Percentiles rank a stretch among this genome's conserved stretches.
Evolutionary conservation across 2,113 vertebrate species (phyloP).

Genomic region (Lipophrys pholis): DNA sequence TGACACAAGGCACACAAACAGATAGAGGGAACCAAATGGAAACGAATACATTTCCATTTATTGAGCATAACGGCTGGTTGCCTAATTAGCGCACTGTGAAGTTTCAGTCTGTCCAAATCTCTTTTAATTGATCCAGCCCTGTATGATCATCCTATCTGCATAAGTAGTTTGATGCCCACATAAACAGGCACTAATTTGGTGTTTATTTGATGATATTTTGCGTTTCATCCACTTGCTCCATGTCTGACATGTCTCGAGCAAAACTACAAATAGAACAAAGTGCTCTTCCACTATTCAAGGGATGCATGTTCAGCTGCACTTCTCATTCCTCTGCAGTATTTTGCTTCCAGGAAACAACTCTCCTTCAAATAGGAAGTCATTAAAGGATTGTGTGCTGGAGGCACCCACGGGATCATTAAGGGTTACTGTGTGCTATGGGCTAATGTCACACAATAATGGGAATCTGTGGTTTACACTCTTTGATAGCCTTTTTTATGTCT

Average conservation of each 20-base stretch:
- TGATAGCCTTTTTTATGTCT: conserved; percentile 74
- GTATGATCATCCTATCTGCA: conserved; percentile 44
- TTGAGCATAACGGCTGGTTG: conserved; percentile 53
- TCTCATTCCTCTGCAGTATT: conserved; percentile 5
- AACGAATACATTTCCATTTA: conserved; percentile 68
- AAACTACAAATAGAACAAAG: conserved; percentile 10
- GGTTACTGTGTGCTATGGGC: conserved; percentile 66
- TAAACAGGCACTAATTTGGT: conserved; percentile 46
- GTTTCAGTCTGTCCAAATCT: conserved; percentile 64
- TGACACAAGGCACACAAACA: conserved; percentile 50
- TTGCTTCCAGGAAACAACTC: conserved; percentile 49
- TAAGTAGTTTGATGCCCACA: conserved; percentile 54
- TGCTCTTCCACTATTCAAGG: background rate
- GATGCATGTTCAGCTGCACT: background rate
- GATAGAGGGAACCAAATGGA: conserved; percentile 40
- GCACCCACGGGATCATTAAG: conserved; percentile 63
- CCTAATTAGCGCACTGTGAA: conserved; percentile 67
- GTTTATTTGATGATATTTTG: conserved; percentile 36
- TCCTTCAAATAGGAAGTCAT: conserved; percentile 65
- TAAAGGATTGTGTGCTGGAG: conserved; percentile 59
- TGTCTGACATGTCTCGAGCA: conserved; percentile 1
- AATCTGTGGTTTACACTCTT: conserved; percentile 68
- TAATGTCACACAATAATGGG: conserved; percentile 76
- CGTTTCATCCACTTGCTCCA: conserved; percentile 17
- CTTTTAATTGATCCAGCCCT: conserved; percentile 62